Base-by-base conservation (phyloP, 2,888 invertebrate genomes). In the Chelonus formosanus region DNA sequence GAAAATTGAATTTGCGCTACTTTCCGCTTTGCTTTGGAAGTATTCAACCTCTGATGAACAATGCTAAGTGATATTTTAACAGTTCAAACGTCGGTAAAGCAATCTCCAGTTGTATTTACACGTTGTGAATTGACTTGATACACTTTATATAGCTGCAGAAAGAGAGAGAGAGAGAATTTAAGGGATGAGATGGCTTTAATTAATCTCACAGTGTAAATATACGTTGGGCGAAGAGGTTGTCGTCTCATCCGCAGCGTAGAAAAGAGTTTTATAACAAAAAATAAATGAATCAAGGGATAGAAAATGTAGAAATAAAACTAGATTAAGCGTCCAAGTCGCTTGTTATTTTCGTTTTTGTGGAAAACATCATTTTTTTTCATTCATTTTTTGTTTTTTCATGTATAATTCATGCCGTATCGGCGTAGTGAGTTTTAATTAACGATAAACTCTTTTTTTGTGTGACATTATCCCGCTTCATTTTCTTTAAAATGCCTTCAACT, bases 131-230 rank as follows among this genome's bases (percentile, higher is more conserved):
- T 34, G 32, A 50, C 48, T 59, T 40, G 40, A 50, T 59, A 59
- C 50, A 59, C 31, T 59, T 36, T 50, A 40, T 40, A 40, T 40
- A 45, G 10, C 52, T 52, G 5, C n/a, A 20, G 45, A 20, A 20
- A 20, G 20, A 20, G 20, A 20, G 20, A 20, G 20, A 20, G 20
- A 45, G 54, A 58, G 52, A 36, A 47, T 35, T 36, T 36, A 5
- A 40, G 6, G 35, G 63, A 32, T 34, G 48, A 52, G 54, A 68
- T 72, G 63, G 67, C 70, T 71, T 73, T 73, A 74, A 74, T 74
- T 73, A 73, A 74, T 74, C 70, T 73, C 69, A 70, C 72, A 67
- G 70, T 52, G 70, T 71, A 69, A 71, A 73, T 68, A 73, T 55
- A 56, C 53, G 59, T 20, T 53, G 58, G 34, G 45, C 35, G 47